Conservation (phyloP, 2,797 vertebrate species). For the Philypnodon macrostomus region DNA sequence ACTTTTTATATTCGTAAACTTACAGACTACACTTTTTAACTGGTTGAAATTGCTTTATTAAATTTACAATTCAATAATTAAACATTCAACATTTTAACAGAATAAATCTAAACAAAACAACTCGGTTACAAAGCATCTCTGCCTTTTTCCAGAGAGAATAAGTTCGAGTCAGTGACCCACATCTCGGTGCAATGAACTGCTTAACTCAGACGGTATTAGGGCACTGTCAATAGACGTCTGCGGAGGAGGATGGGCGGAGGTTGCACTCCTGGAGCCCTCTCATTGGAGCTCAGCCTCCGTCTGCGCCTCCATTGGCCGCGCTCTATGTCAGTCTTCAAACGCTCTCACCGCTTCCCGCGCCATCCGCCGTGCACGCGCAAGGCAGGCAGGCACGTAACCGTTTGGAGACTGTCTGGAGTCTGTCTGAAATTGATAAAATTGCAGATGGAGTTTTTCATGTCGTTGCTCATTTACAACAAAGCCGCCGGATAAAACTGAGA, state of each 20-base stretch:
- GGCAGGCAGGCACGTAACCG: constrained; percentile 74
- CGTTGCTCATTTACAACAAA: constrained; percentile 48
- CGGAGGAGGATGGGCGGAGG: constrained; percentile 31
- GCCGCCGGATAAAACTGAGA: constrained; percentile 47
- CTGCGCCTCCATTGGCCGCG: constrained; percentile 59
- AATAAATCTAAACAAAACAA: too few relatives aligned
- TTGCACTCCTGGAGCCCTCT: constrained; percentile 1
- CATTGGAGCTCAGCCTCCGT: constrained; percentile 54
- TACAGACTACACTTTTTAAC: too few relatives aligned
- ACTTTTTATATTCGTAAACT: too few relatives aligned
- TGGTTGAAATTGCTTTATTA: too few relatives aligned
- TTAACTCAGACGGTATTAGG: constrained; percentile 70
- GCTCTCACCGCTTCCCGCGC: constrained; percentile 66
- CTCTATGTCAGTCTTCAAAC: constrained; percentile 57
- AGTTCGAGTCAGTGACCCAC: constrained; percentile 66
- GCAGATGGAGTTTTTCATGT: constrained; percentile 74
- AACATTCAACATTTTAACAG: too few relatives aligned
- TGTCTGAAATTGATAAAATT: constrained; percentile 83
- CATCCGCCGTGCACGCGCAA: constrained; percentile 75
- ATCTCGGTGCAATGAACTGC: constrained; percentile 65
- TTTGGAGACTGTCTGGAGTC: constrained; percentile 81
- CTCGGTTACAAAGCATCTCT: constrained; percentile 15
- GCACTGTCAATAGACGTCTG: constrained; percentile 62
- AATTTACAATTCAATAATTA: too few relatives aligned
- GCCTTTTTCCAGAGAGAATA: constrained; percentile 29